Conservation (phyloP, 2,797 vertebrate genomes). For the Thaleichthys pacificus region DNA sequence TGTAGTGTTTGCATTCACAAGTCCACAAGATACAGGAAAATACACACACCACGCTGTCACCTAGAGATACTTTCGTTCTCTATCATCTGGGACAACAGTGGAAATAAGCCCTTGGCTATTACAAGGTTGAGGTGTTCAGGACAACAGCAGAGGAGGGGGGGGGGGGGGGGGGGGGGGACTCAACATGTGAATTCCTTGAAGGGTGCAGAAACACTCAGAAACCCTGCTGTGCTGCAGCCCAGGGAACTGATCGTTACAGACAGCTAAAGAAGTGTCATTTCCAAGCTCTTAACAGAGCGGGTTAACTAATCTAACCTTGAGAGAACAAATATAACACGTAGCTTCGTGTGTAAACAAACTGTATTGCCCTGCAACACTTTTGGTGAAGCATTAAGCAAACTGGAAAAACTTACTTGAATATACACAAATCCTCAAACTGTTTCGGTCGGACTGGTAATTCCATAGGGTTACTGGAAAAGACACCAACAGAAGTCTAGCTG, state of each 20-base stretch:
- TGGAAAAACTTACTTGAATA: slow-evolving; percentile 20
- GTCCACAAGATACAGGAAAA: not conserved
- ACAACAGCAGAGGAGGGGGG: no score
- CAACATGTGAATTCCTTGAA: no score
- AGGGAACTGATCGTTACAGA: not conserved
- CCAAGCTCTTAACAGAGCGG: slow-evolving; percentile 10
- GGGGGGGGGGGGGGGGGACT: no score
- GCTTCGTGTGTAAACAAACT: slow-evolving; percentile 38
- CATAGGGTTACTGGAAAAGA: not conserved
- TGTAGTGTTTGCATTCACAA: not conserved
- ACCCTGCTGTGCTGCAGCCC: not conserved
- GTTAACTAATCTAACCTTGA: slow-evolving; percentile 58
- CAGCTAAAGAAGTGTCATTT: not conserved
- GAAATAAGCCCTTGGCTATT: no score
- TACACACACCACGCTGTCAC: not conserved
- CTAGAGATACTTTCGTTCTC: not conserved
- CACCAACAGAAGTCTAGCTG: slow-evolving; percentile 55
- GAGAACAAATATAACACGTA: slow-evolving; percentile 36
- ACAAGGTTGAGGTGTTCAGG: no score
- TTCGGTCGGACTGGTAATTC: not conserved
- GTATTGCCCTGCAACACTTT: slow-evolving; percentile 46
- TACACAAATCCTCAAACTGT: slow-evolving; percentile 20
- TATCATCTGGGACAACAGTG: no score
- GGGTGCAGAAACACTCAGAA: not conserved
- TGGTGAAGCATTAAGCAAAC: slow-evolving; percentile 24